Percentiles rank a stretch among this genome's conserved stretches.
phyloP scores from a whole-genome alignment of 1,140 invertebrate genomes.

The Homalodisca vitripennis region DNA sequence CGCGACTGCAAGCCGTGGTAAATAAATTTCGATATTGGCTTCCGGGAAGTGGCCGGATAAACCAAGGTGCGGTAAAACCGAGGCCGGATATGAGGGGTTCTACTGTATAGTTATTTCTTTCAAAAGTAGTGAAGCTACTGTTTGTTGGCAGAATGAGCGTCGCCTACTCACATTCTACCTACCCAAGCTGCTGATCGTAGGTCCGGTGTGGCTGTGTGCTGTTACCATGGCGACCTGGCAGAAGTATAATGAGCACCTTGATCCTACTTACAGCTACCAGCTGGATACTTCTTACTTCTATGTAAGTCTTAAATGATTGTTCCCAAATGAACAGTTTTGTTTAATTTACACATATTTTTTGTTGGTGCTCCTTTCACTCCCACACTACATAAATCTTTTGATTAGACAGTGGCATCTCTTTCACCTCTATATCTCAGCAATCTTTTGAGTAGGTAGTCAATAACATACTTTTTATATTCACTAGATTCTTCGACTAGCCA shows the following conservation, averaged over 20 bases:
- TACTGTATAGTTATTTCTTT: too few relatives aligned
- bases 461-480: too few relatives aligned
- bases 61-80: too few relatives aligned
- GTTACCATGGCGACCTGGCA: conserved; percentile 87
- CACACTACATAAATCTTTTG: not conserved
- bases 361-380: not conserved
- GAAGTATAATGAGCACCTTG: conserved; percentile 81
- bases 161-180: conserved; percentile 84
- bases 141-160: conserved; percentile 74
- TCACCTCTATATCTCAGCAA: too few relatives aligned
- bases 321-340: not conserved
- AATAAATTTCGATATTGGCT: too few relatives aligned
- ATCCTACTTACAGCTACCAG: conserved; percentile 92
- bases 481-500: too few relatives aligned
- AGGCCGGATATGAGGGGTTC: too few relatives aligned
- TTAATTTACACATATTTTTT: not conserved
- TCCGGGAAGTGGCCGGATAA: too few relatives aligned
- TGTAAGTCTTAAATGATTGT: conserved; percentile 58
- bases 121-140: too few relatives aligned
- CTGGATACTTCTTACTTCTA: conserved; percentile 86
- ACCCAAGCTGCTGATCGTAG: conserved; percentile 86
- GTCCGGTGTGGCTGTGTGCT: conserved; percentile 83
- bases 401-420: too few relatives aligned
- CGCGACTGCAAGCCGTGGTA: too few relatives aligned
- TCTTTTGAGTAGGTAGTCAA: too few relatives aligned